A percentile compares a stretch with the other conserved stretches of the same genome.
These are phyloP conservation scores for Actinostola sp. DNA, from an alignment of 92 coral and sea anemone genomes.

Conservation along the genomic window DNA sequence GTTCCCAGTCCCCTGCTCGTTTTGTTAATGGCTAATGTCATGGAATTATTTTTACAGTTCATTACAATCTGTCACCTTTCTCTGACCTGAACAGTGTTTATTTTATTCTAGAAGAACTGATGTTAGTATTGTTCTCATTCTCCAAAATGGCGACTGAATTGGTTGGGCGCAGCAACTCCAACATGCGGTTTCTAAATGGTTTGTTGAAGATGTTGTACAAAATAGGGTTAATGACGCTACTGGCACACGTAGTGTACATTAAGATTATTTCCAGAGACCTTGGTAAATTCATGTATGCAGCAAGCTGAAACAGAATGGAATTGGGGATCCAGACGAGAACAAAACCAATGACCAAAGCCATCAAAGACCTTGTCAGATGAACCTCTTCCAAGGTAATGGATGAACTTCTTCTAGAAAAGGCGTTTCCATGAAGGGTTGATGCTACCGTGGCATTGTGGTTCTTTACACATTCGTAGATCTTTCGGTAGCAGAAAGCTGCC, in stretches of 20 bases:
- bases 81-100: too few relatives aligned
- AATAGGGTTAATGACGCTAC: slow-evolving; percentile 31
- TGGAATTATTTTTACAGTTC: too few relatives aligned
- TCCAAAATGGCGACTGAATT: too few relatives aligned
- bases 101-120: background rate
- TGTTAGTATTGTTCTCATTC: too few relatives aligned
- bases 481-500: slow-evolving; percentile 17
- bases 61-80: too few relatives aligned
- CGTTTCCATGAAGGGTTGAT: slow-evolving; percentile 7
- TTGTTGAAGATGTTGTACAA: slow-evolving; percentile 23
- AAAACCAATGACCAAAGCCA: slow-evolving; percentile 30
- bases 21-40: too few relatives aligned
- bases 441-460: slow-evolving; percentile 16
- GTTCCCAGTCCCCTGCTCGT: too few relatives aligned
- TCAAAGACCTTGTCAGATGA: slow-evolving; percentile 5
- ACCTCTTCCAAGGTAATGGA: slow-evolving; percentile 1
- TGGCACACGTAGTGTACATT: background rate
- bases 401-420: background rate
- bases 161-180: background rate
- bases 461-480: slow-evolving; percentile 21
- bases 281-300: slow-evolving; percentile 7
- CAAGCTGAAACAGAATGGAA: background rate
- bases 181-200: slow-evolving; percentile 14
- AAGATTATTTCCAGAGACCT: slow-evolving; percentile 1
- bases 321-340: background rate